phyloP scores from a whole-genome alignment of 2,113 vertebrate genomes.

The Atrichornis clamosus region DNA sequence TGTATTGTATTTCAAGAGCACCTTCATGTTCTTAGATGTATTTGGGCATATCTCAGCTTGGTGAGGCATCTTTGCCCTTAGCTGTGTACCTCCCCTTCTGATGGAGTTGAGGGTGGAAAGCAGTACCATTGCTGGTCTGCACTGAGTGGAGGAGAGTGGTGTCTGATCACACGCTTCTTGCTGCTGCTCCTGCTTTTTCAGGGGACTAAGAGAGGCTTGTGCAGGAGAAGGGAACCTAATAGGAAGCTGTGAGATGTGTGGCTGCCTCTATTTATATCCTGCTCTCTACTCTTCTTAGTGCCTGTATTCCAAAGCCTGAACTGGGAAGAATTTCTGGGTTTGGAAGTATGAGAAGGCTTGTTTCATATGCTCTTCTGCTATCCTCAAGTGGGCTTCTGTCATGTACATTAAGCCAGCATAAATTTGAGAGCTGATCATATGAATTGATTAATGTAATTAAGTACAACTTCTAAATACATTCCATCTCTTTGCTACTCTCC shows the following conservation, averaged over 20 bases:
- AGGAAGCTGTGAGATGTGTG: background rate
- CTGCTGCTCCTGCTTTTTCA: background rate
- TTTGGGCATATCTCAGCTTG: background rate
- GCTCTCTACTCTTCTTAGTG: background rate
- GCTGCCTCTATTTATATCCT: background rate
- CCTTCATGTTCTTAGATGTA: background rate
- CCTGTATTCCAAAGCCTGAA: accelerated
- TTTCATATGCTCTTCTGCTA: background rate
- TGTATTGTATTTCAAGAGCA: background rate
- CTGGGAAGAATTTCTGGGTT: background rate
- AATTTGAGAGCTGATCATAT: background rate
- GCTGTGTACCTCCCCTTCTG: accelerated
- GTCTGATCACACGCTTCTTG: background rate
- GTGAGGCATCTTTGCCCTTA: background rate
- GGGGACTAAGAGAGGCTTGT: background rate
- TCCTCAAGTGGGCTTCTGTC: background rate
- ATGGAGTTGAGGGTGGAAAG: background rate
- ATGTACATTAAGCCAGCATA: background rate
- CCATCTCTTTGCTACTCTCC: background rate
- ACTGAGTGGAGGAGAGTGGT: background rate
- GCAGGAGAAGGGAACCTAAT: background rate
- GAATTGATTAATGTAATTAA: background rate
- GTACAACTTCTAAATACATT: background rate
- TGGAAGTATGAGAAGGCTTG: background rate
- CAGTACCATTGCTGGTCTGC: background rate